Evolutionary conservation across 2,113 vertebrate genomes (phyloP).

Genomic region (Spermophilus dauricus): DNA sequence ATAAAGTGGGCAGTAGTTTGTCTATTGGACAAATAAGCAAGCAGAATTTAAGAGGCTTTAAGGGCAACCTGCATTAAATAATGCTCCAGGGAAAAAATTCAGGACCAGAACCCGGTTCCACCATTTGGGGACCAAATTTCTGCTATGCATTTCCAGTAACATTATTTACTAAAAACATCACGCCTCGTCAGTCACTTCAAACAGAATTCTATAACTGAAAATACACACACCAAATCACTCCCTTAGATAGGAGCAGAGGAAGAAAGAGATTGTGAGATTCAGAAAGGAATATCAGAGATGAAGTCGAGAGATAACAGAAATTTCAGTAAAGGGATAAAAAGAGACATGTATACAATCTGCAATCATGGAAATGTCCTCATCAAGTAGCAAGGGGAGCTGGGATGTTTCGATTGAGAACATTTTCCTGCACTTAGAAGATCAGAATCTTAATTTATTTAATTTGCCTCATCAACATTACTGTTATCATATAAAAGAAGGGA

Average conservation of each 20-base stretch:
- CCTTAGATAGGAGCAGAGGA: background rate
- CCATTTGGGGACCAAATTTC: accelerated
- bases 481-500: background rate
- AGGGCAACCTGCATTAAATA: background rate
- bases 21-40: background rate
- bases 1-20: no score
- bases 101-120: no score
- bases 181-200: background rate
- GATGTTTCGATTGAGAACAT: background rate
- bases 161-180: accelerated
- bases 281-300: background rate
- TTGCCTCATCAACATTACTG: background rate
- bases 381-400: background rate
- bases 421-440: background rate
- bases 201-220: background rate
- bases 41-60: background rate
- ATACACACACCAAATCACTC: background rate
- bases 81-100: background rate
- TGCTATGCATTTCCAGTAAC: accelerated
- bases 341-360: background rate
- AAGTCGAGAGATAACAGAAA: background rate
- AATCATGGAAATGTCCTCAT: background rate
- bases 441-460: background rate
- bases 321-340: background rate
- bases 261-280: background rate